Percentiles rank a stretch among this genome's conserved stretches.
phyloP scores from a whole-genome alignment of 2,888 invertebrate species.

The Cantharis lateralis region DNA sequence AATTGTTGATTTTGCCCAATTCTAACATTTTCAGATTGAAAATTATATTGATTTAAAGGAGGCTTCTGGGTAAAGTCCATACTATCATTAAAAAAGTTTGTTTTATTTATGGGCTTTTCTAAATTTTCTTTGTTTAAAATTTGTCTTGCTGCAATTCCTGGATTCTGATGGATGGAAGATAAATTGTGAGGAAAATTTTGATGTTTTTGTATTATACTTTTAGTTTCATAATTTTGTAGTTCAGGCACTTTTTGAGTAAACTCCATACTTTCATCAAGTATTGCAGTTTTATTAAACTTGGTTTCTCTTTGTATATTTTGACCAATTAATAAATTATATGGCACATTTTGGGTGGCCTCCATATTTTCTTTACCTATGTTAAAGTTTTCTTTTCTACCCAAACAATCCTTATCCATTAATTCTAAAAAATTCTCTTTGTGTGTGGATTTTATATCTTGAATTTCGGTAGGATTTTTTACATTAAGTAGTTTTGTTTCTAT shows the following conservation, averaged over 20 bases:
- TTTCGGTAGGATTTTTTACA: not conserved
- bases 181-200: not conserved
- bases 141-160: not conserved
- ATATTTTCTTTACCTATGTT: not conserved
- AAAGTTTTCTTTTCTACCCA: not conserved
- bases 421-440: not conserved
- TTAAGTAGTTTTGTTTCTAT: not conserved
- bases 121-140: not conserved
- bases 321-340: not conserved
- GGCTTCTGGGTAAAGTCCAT: slow-evolving; percentile 2
- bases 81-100: not conserved
- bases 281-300: not conserved
- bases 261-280: slow-evolving; percentile 1
- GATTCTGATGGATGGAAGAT: not conserved
- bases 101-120: not conserved
- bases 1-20: not conserved
- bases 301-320: not conserved
- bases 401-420: not conserved
- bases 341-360: not conserved
- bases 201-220: not conserved
- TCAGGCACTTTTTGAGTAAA: no score
- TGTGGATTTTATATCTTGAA: not conserved
- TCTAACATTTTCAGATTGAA: not conserved
- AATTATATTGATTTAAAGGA: not conserved
- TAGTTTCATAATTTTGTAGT: no score